phyloP scores from a whole-genome alignment of 2,888 invertebrate species.

The Listrodromus nycthemerus region DNA sequence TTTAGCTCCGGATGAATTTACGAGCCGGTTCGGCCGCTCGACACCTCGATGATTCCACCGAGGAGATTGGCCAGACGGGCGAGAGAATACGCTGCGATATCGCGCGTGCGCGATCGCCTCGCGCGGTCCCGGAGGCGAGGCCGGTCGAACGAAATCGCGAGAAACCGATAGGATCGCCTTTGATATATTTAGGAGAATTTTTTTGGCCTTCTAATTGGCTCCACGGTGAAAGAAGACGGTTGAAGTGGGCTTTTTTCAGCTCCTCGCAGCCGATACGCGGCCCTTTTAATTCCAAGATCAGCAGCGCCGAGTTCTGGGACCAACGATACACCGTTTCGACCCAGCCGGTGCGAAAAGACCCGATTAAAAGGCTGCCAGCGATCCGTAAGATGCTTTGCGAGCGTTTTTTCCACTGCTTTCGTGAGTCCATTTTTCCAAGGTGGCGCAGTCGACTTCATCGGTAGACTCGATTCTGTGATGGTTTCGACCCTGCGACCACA shows the following conservation, averaged over 20 bases:
- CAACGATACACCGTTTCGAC: neutral
- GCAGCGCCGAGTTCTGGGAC: neutral
- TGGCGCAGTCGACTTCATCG: too few relatives aligned
- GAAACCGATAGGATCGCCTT: conserved; percentile 62
- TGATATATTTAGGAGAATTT: conserved; percentile 51
- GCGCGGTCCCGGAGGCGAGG: conserved; percentile 30
- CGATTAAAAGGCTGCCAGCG: too few relatives aligned
- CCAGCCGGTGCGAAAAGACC: neutral
- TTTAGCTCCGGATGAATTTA: conserved; percentile 21
- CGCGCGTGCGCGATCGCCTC: conserved; percentile 43
- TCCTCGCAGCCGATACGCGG: neutral
- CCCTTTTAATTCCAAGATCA: neutral
- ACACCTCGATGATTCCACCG: conserved; percentile 47
- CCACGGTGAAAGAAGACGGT: conserved; percentile 38
- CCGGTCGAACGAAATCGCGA: conserved; percentile 52
- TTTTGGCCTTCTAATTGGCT: conserved; percentile 54
- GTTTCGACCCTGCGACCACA: too few relatives aligned
- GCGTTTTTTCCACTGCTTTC: too few relatives aligned
- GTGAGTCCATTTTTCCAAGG: too few relatives aligned
- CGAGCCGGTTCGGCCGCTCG: conserved; percentile 29
- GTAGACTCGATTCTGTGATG: too few relatives aligned
- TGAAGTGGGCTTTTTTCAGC: too few relatives aligned
- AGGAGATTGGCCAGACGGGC: conserved; percentile 49
- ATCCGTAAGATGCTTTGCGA: too few relatives aligned
- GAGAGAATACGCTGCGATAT: conserved; percentile 35